Conservation (phyloP, 2,113 vertebrate genomes). For the Oryctolagus cuniculus region mOryCun1.1 NC_091442.1:55803501-55804000, state of each 20-base stretch:
- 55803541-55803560: background rate
- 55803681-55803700: no score
- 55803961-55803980: background rate
- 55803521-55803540: background rate
- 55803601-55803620: no score
- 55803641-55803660: no score
- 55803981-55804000: background rate
- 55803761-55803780: background rate
- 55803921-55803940: no score
- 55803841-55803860: conserved; percentile 12
- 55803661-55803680: no score
- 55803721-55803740: background rate
- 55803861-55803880: conserved; percentile 60
- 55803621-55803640: no score
- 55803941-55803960: no score
- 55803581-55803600: no score
- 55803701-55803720: no score
- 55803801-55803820: background rate
- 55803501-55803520: background rate
- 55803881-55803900: background rate
- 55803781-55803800: background rate
- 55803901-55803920: background rate
- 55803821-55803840: conserved; percentile 58
- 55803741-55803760: background rate
- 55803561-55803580: background rate